Evolutionary conservation across 2,113 vertebrate genomes (phyloP).

Genomic region (Stictonetta naevosa): DNA sequence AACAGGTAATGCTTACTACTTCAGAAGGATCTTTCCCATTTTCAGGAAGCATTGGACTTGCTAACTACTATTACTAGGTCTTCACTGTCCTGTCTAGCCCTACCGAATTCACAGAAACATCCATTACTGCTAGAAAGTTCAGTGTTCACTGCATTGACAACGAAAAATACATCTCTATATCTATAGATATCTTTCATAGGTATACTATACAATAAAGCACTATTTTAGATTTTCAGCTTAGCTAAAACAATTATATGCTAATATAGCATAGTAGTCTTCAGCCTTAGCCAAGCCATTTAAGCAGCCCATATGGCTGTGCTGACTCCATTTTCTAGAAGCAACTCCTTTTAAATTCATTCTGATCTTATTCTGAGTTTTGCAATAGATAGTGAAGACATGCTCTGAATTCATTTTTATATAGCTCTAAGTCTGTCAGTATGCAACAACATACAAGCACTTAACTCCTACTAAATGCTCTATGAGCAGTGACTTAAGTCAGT

Average conservation of each 20-base stretch:
- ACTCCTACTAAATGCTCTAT: background rate
- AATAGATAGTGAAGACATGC: background rate
- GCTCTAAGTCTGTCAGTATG: background rate
- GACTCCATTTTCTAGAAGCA: background rate
- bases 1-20: background rate
- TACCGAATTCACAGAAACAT: background rate
- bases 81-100: background rate
- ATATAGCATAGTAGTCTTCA: background rate
- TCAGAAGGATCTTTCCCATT: background rate
- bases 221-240: background rate
- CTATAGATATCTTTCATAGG: background rate
- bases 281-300: background rate
- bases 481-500: background rate
- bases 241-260: background rate
- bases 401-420: background rate
- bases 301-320: background rate
- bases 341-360: background rate
- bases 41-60: background rate
- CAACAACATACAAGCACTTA: background rate
- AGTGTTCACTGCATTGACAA: background rate
- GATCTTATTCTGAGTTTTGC: background rate
- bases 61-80: background rate
- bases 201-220: background rate
- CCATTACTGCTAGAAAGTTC: background rate
- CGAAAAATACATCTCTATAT: background rate